Base-by-base conservation (phyloP, 2,888 invertebrate species). In the Mesorhabditis belari region DNA sequence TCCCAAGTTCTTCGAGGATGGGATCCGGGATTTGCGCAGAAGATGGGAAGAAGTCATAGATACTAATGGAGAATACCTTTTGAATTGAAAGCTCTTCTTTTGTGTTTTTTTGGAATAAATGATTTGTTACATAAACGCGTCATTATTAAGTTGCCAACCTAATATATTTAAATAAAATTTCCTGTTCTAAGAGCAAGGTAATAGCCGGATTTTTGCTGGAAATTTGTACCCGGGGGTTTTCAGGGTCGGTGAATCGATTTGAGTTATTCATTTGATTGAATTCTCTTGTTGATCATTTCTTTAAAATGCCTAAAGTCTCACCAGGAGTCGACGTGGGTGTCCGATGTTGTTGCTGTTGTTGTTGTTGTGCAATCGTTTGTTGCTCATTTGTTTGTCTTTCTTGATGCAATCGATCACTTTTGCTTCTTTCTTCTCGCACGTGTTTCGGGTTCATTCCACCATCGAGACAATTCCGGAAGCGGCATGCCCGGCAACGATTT, bases 381-480 rank as follows among this genome's bases (percentile, higher is more conserved):
- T n/a, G n/a, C n/a, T n/a, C n/a, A 35, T 35, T 9, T 1, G 12
- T 9, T 9, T 35, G 44, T 17, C n/a, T 9, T 17, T 35, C 44
- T 35, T 35, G 64, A 9, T 66, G 61, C 57, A 64, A 59, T 52
- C 64, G 28, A 21, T 68, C 68, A 23, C 63, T 63, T 49, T 73
- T 71, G 52, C 63, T 66, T 21, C 73, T 60, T 54, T 70, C 70
- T 49, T 70, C 73, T 23, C 73, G 62, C n/a, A 74, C 74, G 52
- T 72, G 70, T 49, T 71, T 73, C 35, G 74, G 74, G 53, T 74
- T 74, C 74, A 74, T 74, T 9, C 74, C 74, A 12, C 74, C 74
- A 21, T 67, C 65, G 21, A 73, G 63, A 63, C 74, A 74, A 60
- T 73, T 73, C 21, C 67, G 67, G 29, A 73, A 67, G 6, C 74